These are phyloP conservation scores for Anser brachyrhynchus DNA, from an alignment of 2,113 vertebrate genomes.

Conservation along the genomic window DNA sequence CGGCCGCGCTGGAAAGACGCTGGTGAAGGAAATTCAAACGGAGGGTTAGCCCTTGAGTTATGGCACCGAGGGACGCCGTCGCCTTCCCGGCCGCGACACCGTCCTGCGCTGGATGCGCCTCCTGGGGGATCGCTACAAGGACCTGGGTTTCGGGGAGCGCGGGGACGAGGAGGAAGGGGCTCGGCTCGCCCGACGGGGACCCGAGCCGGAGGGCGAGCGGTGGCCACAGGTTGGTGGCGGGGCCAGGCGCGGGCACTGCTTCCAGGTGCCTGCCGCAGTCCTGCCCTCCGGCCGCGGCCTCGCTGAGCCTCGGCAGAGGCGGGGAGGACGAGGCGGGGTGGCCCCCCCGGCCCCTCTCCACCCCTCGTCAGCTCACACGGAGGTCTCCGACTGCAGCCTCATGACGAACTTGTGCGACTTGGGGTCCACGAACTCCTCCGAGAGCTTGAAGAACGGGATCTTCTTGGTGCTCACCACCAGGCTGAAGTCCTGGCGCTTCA, in stretches of 20 bases:
- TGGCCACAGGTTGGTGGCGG: neutral
- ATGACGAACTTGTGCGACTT: slow-evolving; percentile 98
- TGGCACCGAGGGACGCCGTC: neutral
- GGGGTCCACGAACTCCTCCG: slow-evolving; percentile 94
- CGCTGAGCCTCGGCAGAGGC: slow-evolving; percentile 18
- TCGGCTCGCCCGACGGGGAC: neutral
- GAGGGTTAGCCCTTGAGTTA: slow-evolving; percentile 61
- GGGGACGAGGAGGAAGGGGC: neutral
- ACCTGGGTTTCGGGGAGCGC: neutral
- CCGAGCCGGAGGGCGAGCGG: neutral
- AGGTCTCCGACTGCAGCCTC: slow-evolving; percentile 95
- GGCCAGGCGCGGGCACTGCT: neutral
- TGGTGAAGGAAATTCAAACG: slow-evolving; percentile 24
- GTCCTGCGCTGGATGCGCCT: neutral
- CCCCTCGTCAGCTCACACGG: slow-evolving; percentile 76
- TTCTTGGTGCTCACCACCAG: slow-evolving; percentile 90
- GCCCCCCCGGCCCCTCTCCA: neutral
- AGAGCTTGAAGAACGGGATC: slow-evolving; percentile 92
- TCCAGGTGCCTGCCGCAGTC: neutral
- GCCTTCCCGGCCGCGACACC: neutral
- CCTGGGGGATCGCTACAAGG: neutral
- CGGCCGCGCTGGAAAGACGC: neutral
- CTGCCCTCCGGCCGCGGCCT: neutral
- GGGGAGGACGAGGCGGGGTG: neutral
- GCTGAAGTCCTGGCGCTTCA: slow-evolving; percentile 92